These are phyloP conservation scores for Argopecten irradians DNA, from an alignment of 1,140 invertebrate genomes.

Conservation along the genomic window DNA sequence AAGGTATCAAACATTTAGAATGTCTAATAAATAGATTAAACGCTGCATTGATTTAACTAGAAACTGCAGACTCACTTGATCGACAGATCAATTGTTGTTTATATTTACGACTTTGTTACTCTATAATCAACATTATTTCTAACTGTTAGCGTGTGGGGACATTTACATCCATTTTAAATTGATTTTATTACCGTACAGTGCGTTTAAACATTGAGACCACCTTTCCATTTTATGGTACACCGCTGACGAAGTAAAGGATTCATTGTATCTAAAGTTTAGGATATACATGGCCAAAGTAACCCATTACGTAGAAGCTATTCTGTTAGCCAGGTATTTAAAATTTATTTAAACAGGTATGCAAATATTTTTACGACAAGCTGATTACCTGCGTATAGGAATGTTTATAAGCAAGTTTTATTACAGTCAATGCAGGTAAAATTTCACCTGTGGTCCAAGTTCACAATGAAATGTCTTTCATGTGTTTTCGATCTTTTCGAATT, in stretches of 20 bases:
- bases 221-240: background rate
- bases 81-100: background rate
- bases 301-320: background rate
- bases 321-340: background rate
- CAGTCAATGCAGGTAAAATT: background rate
- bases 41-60: no score
- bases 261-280: background rate
- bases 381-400: slow-evolving; percentile 1
- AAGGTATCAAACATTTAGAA: no score
- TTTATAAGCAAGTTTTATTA: background rate
- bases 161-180: background rate
- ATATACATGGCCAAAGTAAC: background rate
- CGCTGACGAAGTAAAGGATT: background rate
- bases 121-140: background rate
- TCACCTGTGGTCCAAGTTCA: background rate
- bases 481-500: background rate
- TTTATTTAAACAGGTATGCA: slow-evolving; percentile 8
- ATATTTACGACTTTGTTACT: background rate
- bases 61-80: no score
- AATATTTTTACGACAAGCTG: slow-evolving; percentile 17
- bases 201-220: background rate
- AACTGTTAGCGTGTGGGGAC: background rate
- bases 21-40: no score
- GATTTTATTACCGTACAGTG: background rate
- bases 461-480: background rate